Evolutionary conservation across 2,888 invertebrate species (phyloP), one percentile per base, ranked within the genome.

Genomic region (Lydus trimaculatus): DNA sequence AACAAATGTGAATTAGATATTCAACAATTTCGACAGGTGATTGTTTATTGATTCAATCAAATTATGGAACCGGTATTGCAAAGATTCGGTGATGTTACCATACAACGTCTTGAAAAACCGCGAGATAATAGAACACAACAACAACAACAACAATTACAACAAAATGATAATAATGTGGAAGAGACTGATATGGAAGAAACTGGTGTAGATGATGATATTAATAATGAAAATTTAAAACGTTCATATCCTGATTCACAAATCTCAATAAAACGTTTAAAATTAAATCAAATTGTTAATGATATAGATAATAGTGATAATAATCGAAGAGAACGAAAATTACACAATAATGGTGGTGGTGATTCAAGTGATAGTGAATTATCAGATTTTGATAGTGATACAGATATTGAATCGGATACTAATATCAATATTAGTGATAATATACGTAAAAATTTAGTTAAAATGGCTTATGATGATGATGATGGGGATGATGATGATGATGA

Each of bases 61-160:
- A 76, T 77, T 70, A 87, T 89, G 86, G 88, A 89, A 81, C 87
- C 87, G 72, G 87, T 88, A 78, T 82, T 89, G 69, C 88, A 88
- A 75, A 84, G 87, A 77, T 87, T 89, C 72, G 89, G 89, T 76
- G 89, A 89, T 86, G 89, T 89, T 78, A 89, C 88, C 58, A 89
- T 90, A 76, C 89, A 89, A 80, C 84, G 88, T 71, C 80, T 84
- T 65, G 83, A 84, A 69, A 84, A 84, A 77, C 81, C 83, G 58
- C 82, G 83, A 75, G 80, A 79, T n/a, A n/a, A 61, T 69, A 76
- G 62, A 77, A 79, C 74, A 72, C 78, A 74, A 71, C 72, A 76
- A 58, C 77, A 75, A 70, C 74, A 66, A 69, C 75, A 74, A 61
- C 72, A 76, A 58, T 77, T 74, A 70, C 74, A 66, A 69, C 75